Evolutionary conservation across 2,888 invertebrate genomes (phyloP), one percentile per base, ranked within the genome.

Genomic region (Bibio marci): DNA sequence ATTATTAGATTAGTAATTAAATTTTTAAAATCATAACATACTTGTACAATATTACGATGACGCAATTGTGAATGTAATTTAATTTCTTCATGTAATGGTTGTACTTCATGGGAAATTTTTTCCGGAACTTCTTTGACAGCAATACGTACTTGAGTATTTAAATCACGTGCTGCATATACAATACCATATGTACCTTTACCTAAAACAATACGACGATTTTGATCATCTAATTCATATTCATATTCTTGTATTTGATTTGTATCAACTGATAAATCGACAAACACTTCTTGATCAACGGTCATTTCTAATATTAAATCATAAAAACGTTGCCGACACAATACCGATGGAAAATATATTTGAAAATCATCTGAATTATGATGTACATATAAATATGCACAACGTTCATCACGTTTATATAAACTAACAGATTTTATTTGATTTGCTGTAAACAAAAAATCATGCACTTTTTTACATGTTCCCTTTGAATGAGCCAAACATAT

Each of bases 41-140:
- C 70, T 64, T 90, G 87, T 1, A 99, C 98, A 54, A 98, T 98
- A 64, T 99, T 98, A 55, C 88, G 70, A 60, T 97, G 95, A 3
- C 88, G 67, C 40, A 98, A 64, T 55, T 95, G 91, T 13, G 95
- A 94, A 61, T 98, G 97, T 41, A 98, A 69, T 56, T 90, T 76
- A 45, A 99, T 98, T 68, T 99, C 98, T 63, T 98, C 98, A 58
- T 97, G 97, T 47, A 98, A 63, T 0, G 97, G 97, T 58, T 98
- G 98, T 1, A 97, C 92, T 52, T 92, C 91, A 1, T 92, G 91
- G 3, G 90, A 70, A 62, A 91, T 90, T 58, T 85, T 82, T 62
- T 97, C 97, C 0, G 92, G 92, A 44, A 99, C 88, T 67, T 98
- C 98, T 60, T 99, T 98, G 14, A 97, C 88, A 3, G 98, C 98